Percentiles rank a stretch among this genome's conserved stretches.
Conservation (phyloP, 1,140 invertebrate genomes). For the Neelides sp. region DNA sequence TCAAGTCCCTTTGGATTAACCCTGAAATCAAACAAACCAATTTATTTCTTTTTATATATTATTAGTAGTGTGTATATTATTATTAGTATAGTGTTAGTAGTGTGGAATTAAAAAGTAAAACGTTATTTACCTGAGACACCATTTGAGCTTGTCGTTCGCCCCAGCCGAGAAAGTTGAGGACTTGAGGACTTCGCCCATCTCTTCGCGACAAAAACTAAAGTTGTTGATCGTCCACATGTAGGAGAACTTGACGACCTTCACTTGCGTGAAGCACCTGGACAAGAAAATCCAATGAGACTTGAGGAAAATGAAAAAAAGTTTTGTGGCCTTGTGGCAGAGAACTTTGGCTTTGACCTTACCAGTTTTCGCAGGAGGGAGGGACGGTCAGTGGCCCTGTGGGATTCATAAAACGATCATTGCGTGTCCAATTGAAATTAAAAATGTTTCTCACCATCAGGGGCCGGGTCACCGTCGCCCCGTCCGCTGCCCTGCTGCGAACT, state of each 20-base stretch:
- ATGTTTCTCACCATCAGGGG: no score
- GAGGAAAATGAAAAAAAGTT: background rate
- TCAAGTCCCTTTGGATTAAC: constrained; percentile 99
- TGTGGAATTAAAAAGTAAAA: background rate
- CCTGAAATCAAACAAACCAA: constrained; percentile 36
- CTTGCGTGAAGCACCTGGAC: constrained; percentile 50
- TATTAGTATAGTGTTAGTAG: background rate
- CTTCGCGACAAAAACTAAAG: constrained; percentile 98
- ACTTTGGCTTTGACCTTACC: background rate
- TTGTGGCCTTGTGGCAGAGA: background rate
- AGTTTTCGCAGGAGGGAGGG: background rate
- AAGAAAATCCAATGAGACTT: constrained; percentile 7
- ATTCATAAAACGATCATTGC: constrained; percentile 1
- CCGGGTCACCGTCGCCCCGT: no score
- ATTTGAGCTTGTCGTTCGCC: constrained; percentile 98
- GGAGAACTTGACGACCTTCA: constrained; percentile 99
- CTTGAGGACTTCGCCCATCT: constrained; percentile 99
- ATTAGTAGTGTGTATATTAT: background rate
- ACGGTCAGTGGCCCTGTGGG: background rate
- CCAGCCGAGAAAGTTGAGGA: constrained; percentile 98
- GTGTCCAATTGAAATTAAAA: background rate
- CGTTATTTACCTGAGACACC: constrained; percentile 48
- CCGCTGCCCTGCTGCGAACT: no score
- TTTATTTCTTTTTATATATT: constrained; percentile 3
- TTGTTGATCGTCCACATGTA: constrained; percentile 99